A percentile compares a stretch with the other conserved stretches of the same genome.
Evolutionary conservation across 2,888 invertebrate species (phyloP).

Genomic region (Drosophila limbata): DNA sequence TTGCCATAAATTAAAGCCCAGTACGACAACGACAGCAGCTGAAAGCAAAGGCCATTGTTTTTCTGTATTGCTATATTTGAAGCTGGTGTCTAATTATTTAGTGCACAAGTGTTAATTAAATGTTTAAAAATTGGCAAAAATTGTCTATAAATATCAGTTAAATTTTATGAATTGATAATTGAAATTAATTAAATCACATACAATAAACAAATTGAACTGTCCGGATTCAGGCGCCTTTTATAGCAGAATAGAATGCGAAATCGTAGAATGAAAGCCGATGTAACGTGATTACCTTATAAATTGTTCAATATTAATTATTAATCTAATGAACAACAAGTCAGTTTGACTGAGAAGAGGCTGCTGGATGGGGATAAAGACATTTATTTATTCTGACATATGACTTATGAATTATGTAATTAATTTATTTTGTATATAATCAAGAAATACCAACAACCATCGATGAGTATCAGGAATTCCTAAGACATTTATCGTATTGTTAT

Average conservation of each 20-base stretch:
- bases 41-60: slow-evolving; percentile 33
- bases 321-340: background rate
- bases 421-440: slow-evolving; percentile 7
- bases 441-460: background rate
- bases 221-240: background rate
- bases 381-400: background rate
- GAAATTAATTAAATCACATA: slow-evolving; percentile 35
- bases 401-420: slow-evolving; percentile 8
- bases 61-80: slow-evolving; percentile 13
- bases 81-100: slow-evolving; percentile 55
- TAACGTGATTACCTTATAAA: slow-evolving; percentile 20
- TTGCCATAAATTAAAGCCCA: slow-evolving; percentile 58
- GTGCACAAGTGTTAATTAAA: slow-evolving; percentile 59
- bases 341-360: background rate
- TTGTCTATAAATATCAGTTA: slow-evolving; percentile 29
- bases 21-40: slow-evolving; percentile 16
- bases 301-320: background rate
- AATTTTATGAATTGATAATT: slow-evolving; percentile 34
- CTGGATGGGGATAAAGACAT: background rate
- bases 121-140: slow-evolving; percentile 20
- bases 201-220: slow-evolving; percentile 27
- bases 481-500: background rate
- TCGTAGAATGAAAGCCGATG: slow-evolving; percentile 4
- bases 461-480: slow-evolving; percentile 9
- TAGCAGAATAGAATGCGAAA: background rate